These are phyloP conservation scores for Vulpes vulpes DNA, from an alignment of 2,113 vertebrate species.

Conservation along the genomic window DNA sequence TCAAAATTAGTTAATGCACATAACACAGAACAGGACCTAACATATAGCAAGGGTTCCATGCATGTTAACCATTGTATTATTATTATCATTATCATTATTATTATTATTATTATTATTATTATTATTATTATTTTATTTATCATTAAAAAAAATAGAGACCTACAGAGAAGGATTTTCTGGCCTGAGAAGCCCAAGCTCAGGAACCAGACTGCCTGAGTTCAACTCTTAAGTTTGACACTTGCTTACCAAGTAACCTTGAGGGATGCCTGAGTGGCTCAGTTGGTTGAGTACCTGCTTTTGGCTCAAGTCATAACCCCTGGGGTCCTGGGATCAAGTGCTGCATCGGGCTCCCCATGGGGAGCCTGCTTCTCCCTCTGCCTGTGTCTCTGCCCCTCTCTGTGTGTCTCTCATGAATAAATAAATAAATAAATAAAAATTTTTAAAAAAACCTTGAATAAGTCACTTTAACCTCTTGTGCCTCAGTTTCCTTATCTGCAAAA, in stretches of 20 bases:
- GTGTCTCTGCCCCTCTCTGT: too few relatives aligned
- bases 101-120: background rate
- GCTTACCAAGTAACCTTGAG: background rate
- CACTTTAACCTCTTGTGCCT: background rate
- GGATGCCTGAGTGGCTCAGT: too few relatives aligned
- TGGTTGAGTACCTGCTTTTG: too few relatives aligned
- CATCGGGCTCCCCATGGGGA: too few relatives aligned
- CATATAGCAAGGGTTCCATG: background rate
- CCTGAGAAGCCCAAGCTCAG: background rate
- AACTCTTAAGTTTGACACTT: slow-evolving; percentile 12
- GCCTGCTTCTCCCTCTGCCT: too few relatives aligned
- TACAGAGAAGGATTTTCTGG: background rate
- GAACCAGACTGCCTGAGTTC: slow-evolving; percentile 13
- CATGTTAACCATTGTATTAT: background rate
- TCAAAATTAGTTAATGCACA: background rate
- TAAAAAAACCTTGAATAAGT: background rate
- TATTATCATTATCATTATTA: background rate
- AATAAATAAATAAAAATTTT: too few relatives aligned
- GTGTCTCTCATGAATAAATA: too few relatives aligned
- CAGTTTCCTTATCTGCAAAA: slow-evolving; percentile 9
- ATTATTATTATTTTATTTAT: background rate
- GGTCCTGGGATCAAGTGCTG: too few relatives aligned
- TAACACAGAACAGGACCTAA: slow-evolving; percentile 1
- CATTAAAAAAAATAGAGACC: background rate
- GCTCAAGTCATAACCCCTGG: too few relatives aligned